Conservation (phyloP, 2,113 vertebrate species). For the Conger conger region DNA sequence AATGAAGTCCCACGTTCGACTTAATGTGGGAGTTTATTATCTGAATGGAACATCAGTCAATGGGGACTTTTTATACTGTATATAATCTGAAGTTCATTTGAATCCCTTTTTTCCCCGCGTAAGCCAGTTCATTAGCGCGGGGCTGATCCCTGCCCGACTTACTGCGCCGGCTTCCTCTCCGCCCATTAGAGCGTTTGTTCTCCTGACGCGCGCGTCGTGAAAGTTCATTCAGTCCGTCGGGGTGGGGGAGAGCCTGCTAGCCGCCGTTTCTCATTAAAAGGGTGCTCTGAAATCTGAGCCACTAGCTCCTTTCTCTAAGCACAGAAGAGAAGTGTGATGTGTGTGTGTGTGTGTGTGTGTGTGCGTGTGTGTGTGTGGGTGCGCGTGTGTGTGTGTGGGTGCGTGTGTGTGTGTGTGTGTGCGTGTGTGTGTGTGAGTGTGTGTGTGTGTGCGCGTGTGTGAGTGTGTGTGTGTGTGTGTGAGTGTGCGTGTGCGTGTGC, state of each 20-base stretch:
- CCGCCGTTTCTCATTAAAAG: neutral
- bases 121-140: neutral
- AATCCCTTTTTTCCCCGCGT: neutral
- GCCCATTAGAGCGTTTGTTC: neutral
- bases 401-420: too few species aligned
- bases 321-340: neutral
- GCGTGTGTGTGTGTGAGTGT: too few species aligned
- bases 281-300: neutral
- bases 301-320: neutral
- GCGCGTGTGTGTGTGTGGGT: too few species aligned
- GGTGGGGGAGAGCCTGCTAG: neutral
- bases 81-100: neutral
- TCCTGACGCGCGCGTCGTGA: neutral
- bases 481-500: too few species aligned
- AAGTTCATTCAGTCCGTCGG: neutral
- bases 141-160: neutral
- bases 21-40: neutral
- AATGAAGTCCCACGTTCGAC: neutral
- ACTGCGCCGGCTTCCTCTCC: neutral
- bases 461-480: neutral
- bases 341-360: neutral
- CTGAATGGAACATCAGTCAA: neutral
- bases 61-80: neutral
- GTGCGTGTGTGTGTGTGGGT: neutral
- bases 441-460: neutral